Evolutionary conservation across 53 echinoderm and acorn worm genomes (phyloP).

Genomic region (Glandiceps talaboti): DNA sequence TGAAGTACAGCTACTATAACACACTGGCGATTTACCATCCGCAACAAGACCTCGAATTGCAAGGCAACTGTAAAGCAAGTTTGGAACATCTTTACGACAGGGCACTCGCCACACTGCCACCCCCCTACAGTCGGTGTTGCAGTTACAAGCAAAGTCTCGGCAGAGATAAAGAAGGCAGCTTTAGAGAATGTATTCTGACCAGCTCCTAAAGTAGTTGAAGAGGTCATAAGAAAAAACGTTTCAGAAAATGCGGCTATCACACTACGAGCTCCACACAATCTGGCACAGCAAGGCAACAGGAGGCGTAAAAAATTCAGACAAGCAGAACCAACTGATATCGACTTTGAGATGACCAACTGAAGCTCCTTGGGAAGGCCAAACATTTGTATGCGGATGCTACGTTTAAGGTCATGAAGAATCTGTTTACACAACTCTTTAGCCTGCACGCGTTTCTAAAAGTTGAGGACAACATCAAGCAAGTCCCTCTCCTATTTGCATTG

Average conservation of each 20-base stretch:
- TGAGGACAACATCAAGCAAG: no score
- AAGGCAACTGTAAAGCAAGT: neutral
- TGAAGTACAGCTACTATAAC: neutral
- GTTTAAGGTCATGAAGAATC: no score
- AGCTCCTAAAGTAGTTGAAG: constrained; percentile 6
- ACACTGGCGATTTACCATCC: neutral
- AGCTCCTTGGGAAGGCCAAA: no score
- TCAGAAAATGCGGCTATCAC: neutral
- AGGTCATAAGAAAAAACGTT: constrained; percentile 1
- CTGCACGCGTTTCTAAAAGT: no score
- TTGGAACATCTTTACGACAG: neutral
- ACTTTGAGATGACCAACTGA: constrained; percentile 2
- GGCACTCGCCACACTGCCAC: neutral
- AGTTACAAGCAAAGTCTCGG: neutral
- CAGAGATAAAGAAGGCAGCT: neutral
- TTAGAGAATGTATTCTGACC: neutral
- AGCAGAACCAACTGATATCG: no score
- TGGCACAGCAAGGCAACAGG: no score
- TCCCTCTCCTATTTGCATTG: no score
- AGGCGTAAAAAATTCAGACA: no score
- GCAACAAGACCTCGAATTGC: neutral
- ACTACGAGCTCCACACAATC: no score
- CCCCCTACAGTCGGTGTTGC: neutral
- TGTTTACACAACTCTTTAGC: no score
- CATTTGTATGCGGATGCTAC: no score